phyloP scores from a whole-genome alignment of 2,113 vertebrate genomes.

The Lophura nycthemera region DNA sequence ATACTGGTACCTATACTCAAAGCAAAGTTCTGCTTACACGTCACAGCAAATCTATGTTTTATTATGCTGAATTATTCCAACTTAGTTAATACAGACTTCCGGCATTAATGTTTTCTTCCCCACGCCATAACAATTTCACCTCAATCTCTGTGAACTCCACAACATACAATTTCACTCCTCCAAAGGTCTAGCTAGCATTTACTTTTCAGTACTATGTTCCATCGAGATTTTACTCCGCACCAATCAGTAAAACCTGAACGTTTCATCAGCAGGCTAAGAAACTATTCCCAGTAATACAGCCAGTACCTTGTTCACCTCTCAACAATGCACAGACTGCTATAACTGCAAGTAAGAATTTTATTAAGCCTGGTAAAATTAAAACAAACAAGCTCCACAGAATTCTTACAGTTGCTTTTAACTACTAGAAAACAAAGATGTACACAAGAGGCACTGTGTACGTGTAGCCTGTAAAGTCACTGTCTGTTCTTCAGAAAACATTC shows the following conservation, averaged over 20 bases:
- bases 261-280: background rate
- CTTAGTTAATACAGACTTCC: slow-evolving; percentile 42
- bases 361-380: background rate
- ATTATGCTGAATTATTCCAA: slow-evolving; percentile 36
- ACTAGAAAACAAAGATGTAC: background rate
- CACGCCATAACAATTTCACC: background rate
- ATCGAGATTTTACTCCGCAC: background rate
- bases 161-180: background rate
- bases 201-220: background rate
- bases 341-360: background rate
- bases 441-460: background rate
- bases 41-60: background rate
- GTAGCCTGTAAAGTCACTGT: background rate
- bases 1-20: background rate
- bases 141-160: background rate
- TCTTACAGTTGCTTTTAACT: background rate
- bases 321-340: background rate
- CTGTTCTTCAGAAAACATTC: background rate
- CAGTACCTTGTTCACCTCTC: background rate
- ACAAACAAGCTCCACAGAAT: background rate
- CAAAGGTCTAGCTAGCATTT: background rate
- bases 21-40: background rate
- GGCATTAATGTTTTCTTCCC: background rate
- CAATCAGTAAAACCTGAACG: background rate
- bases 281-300: background rate